Percentiles rank a stretch among this genome's conserved stretches.
Evolutionary conservation across 2,113 vertebrate species (phyloP).

Genomic region (Ceuthmochares aereus): DNA sequence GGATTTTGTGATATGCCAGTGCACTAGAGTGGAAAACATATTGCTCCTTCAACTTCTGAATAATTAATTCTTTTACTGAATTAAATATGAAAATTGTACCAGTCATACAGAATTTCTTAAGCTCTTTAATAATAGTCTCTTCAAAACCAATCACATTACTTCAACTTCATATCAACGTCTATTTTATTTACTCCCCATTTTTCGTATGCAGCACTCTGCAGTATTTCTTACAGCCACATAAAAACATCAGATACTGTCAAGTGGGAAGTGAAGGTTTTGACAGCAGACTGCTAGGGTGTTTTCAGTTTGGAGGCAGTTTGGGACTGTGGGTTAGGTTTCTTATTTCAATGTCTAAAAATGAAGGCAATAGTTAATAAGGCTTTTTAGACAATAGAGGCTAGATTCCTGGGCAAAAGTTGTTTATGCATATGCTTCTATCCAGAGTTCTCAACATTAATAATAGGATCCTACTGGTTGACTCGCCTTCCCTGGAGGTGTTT

Average conservation of each 20-base stretch:
- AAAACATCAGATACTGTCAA: background rate
- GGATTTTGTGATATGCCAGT: background rate
- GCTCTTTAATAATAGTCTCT: background rate
- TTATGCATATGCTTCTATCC: background rate
- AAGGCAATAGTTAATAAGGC: background rate
- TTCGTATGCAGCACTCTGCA: background rate
- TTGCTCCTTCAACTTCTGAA: slow-evolving; percentile 6
- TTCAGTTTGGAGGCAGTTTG: background rate
- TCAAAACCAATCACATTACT: background rate
- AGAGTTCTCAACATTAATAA: background rate
- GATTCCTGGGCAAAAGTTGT: background rate
- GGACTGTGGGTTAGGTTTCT: background rate
- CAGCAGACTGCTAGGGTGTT: background rate
- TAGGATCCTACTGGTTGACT: background rate
- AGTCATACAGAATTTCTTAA: background rate
- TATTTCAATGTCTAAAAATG: background rate
- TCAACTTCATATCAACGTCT: background rate
- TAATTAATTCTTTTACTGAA: slow-evolving; percentile 43
- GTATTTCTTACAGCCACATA: background rate
- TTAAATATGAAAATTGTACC: slow-evolving; percentile 50
- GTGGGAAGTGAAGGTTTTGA: slow-evolving; percentile 7
- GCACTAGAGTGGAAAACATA: slow-evolving; percentile 18
- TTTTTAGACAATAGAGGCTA: background rate
- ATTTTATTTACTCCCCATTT: slow-evolving; percentile 22
- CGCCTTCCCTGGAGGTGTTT: no score